phyloP scores from a whole-genome alignment of 2,888 invertebrate species.

The Amitus sp. region DNA sequence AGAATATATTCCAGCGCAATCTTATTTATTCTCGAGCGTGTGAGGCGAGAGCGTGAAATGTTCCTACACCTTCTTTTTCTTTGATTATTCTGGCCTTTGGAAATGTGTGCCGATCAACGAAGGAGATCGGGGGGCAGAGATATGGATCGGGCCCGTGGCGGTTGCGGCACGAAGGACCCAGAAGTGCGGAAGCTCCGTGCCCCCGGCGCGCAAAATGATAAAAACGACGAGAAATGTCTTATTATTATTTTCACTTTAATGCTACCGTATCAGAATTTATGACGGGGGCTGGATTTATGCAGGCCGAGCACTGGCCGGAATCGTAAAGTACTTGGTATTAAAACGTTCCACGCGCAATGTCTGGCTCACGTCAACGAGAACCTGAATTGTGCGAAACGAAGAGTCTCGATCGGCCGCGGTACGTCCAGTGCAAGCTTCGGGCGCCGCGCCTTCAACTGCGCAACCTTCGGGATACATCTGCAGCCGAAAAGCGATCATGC shows the following conservation, averaged over 20 bases:
- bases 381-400: slow-evolving; percentile 52
- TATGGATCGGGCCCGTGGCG: slow-evolving; percentile 26
- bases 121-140: slow-evolving; percentile 9
- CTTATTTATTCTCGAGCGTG: too few species aligned
- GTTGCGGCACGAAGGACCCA: slow-evolving; percentile 13
- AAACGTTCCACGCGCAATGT: slow-evolving; percentile 53
- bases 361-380: slow-evolving; percentile 54
- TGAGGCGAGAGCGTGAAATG: too few species aligned
- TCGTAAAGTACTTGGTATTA: slow-evolving; percentile 58
- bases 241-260: slow-evolving; percentile 65
- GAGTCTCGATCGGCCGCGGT: too few species aligned
- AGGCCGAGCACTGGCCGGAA: slow-evolving; percentile 44
- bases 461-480: not conserved
- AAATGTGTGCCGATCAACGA: not conserved
- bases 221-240: slow-evolving; percentile 65
- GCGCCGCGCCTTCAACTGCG: slow-evolving; percentile 19
- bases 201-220: slow-evolving; percentile 64
- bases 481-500: not conserved
- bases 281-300: slow-evolving; percentile 62
- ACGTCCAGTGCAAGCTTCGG: slow-evolving; percentile 17
- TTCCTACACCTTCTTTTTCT: too few species aligned
- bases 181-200: slow-evolving; percentile 58
- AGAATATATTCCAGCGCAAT: too few species aligned
- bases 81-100: slow-evolving; percentile 4
- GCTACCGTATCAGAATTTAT: slow-evolving; percentile 64